Evolutionary conservation across 2,113 vertebrate species (phyloP).

Genomic region (Baryphthengus martii): DNA sequence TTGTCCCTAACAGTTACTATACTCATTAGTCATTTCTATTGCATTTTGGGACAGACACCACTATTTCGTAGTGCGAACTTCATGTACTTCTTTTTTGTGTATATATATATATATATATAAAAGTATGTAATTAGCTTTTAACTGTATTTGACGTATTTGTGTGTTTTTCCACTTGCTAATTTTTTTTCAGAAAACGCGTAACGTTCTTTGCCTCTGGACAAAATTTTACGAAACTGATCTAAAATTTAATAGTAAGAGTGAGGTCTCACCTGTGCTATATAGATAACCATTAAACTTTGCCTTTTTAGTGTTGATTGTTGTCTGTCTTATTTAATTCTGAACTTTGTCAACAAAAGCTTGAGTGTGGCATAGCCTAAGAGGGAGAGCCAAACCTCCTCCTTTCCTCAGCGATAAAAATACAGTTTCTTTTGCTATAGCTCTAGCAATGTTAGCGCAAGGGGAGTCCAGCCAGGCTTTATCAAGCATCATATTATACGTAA

Average conservation of each 20-base stretch:
- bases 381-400: not conserved
- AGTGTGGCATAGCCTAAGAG: not conserved
- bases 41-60: not conserved
- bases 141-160: not conserved
- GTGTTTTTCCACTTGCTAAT: not conserved
- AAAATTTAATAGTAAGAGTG: not conserved
- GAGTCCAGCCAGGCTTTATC: not conserved
- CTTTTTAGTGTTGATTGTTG: not conserved
- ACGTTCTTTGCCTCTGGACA: not conserved
- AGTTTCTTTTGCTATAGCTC: not conserved
- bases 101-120: not conserved
- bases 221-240: not conserved
- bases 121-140: not conserved
- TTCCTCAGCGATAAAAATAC: not conserved
- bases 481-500: not conserved
- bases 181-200: not conserved
- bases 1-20: not conserved
- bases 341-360: not conserved
- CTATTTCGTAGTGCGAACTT: not conserved
- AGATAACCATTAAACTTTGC: not conserved
- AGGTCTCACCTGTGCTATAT: not conserved
- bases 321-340: not conserved
- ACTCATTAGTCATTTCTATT: not conserved
- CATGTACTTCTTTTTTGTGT: not conserved
- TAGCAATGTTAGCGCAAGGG: not conserved